phyloP scores from a whole-genome alignment of 1,140 invertebrate genomes.

The Ceratosolen fusciceps region DNA sequence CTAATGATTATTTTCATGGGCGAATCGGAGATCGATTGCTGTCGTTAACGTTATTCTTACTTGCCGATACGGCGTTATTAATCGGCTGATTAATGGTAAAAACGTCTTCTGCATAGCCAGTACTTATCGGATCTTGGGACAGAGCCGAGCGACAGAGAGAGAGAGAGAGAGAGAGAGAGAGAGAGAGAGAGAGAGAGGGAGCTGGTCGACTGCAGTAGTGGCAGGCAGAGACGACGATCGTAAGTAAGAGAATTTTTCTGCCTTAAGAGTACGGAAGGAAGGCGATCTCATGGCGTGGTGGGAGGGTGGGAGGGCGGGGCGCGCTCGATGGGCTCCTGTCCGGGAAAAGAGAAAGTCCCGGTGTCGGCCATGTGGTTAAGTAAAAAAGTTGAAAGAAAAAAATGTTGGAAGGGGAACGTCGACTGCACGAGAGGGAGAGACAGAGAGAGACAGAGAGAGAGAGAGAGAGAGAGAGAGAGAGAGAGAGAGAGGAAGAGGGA shows the following conservation, averaged over 20 bases:
- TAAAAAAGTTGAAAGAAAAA: no score
- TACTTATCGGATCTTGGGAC: no score
- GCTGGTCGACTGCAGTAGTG: neutral
- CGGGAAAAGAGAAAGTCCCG: neutral
- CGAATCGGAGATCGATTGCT: neutral
- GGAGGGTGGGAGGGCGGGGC: neutral
- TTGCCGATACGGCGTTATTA: neutral
- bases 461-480: slow-evolving; percentile 2
- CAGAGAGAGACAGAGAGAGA: no score
- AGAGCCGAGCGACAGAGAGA: no score
- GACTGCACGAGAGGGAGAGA: no score
- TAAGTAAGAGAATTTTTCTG: no score
- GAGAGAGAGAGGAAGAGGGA: neutral
- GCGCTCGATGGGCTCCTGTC: neutral
- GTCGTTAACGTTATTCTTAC: neutral
- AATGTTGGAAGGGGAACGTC: no score
- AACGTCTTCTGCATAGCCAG: neutral
- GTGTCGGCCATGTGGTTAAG: no score
- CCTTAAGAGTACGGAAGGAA: no score
- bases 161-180: neutral
- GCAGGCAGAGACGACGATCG: neutral
- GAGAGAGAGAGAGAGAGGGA: neutral
- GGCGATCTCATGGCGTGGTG: neutral
- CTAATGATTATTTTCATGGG: neutral
- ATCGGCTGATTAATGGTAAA: neutral